These are phyloP conservation scores for Phymorhynchus buccinoides DNA, from an alignment of 1,140 invertebrate species.

Conservation along the genomic window DNA sequence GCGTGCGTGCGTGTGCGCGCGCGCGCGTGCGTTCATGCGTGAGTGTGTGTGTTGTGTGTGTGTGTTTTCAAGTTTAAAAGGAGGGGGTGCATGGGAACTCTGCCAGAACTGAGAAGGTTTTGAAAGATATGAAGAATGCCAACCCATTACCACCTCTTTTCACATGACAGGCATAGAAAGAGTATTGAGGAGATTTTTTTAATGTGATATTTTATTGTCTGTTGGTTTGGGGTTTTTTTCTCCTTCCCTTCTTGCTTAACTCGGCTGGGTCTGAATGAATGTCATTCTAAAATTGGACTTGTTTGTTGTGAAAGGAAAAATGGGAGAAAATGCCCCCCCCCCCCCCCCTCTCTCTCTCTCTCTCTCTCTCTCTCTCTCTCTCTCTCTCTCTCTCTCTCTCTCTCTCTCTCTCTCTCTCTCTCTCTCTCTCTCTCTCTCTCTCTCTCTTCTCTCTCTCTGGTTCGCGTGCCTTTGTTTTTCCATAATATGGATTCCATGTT, in stretches of 20 bases:
- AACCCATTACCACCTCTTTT: background rate
- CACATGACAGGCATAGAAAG: background rate
- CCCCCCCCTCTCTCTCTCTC: background rate
- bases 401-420: too few species aligned
- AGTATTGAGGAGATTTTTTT: too few species aligned
- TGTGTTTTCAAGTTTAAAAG: background rate
- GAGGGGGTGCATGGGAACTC: background rate
- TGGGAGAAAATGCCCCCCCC: too few species aligned
- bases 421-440: too few species aligned
- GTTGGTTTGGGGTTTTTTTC: background rate
- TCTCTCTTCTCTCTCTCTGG: too few species aligned
- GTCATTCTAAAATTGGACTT: background rate
- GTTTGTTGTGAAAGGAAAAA: background rate
- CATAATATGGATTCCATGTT: too few species aligned
- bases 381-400: background rate
- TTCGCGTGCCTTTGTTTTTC: too few species aligned
- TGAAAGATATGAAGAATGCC: background rate
- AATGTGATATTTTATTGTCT: too few species aligned
- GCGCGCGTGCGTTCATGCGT: too few species aligned
- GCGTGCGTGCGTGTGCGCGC: background rate
- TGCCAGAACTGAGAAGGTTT: background rate
- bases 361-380: background rate
- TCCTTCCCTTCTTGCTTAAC: background rate
- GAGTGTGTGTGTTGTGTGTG: conserved; percentile 10
- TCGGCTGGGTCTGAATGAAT: background rate